phyloP scores from a whole-genome alignment of 2,888 invertebrate species.

The Sphecodes monilicornis region DNA sequence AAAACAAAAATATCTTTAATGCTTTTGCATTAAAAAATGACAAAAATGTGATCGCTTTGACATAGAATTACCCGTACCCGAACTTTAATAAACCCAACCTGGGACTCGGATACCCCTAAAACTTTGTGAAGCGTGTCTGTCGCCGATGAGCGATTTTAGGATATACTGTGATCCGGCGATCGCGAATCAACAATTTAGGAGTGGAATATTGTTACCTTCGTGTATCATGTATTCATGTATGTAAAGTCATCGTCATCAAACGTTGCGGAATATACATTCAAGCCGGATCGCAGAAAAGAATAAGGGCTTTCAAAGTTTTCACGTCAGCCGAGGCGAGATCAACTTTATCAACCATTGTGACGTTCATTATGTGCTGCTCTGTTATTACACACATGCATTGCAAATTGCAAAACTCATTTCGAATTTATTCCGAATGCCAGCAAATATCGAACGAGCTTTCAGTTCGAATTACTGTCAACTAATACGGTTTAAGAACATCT shows the following conservation, averaged over 20 bases:
- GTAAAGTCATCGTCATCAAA: not conserved
- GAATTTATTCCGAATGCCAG: slow-evolving; percentile 27
- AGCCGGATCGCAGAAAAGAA: not conserved
- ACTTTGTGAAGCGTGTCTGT: no score
- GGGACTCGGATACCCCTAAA: no score
- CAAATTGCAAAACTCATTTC: slow-evolving; percentile 37
- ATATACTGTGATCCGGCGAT: no score
- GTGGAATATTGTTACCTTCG: no score
- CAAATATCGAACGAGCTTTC: slow-evolving; percentile 47
- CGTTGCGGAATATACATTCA: not conserved
- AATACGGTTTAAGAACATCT: slow-evolving; percentile 31
- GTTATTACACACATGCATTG: not conserved
- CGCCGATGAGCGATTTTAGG: no score
- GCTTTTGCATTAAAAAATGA: no score
- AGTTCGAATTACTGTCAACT: slow-evolving; percentile 32
- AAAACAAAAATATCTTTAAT: no score
- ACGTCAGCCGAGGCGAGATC: not conserved
- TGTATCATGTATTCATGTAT: no score
- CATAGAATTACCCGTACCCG: no score
- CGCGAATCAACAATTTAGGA: no score
- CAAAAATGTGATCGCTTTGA: no score
- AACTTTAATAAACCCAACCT: no score
- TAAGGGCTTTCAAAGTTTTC: not conserved
- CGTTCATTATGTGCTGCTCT: not conserved
- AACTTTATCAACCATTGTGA: slow-evolving; percentile 5